Evolutionary conservation across 2,113 vertebrate species (phyloP).

Genomic region (Rhipidura dahli): DNA sequence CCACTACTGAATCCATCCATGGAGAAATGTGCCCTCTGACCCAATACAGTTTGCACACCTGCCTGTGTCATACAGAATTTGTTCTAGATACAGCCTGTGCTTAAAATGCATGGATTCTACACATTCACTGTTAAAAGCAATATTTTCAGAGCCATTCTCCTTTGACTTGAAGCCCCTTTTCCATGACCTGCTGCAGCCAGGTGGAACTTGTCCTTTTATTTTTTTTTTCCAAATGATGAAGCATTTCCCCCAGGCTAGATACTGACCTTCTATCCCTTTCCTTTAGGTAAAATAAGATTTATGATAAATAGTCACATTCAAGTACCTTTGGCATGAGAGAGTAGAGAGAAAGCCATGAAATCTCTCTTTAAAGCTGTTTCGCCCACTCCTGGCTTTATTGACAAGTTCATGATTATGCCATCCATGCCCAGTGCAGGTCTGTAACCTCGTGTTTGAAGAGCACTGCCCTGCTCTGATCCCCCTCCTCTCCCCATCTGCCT

Average conservation of each 20-base stretch:
- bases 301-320: neutral
- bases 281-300: neutral
- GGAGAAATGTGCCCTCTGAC: neutral
- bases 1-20: neutral
- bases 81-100: neutral
- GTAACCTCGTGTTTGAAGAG: neutral
- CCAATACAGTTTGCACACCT: neutral
- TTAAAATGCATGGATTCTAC: neutral
- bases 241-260: neutral
- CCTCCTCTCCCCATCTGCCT: neutral
- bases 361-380: neutral
- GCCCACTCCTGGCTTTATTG: neutral
- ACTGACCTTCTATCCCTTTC: neutral
- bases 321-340: neutral
- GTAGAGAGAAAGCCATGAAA: neutral
- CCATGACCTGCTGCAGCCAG: neutral
- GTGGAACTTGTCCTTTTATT: neutral
- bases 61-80: neutral
- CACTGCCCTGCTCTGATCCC: neutral
- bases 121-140: neutral
- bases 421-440: neutral
- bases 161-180: neutral
- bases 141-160: neutral
- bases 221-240: neutral
- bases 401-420: too few relatives aligned